A percentile compares a stretch with the other conserved stretches of the same genome.
Evolutionary conservation across 2,888 invertebrate species (phyloP).

Genomic region (Rhaphigaster nebulosa): DNA sequence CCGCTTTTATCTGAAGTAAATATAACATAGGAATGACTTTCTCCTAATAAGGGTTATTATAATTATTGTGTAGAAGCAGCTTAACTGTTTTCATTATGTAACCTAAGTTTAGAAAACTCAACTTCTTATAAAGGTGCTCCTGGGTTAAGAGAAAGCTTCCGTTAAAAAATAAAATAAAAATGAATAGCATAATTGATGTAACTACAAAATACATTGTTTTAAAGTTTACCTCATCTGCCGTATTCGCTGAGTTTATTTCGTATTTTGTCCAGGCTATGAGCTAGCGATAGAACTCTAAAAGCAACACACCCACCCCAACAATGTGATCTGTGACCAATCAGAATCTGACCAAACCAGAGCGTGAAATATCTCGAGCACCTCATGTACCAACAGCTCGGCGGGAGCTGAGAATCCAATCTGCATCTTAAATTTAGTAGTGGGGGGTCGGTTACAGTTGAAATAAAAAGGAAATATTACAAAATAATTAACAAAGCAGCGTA

Average conservation of each 20-base stretch:
- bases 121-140: not conserved
- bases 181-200: not conserved
- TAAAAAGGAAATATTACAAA: no score
- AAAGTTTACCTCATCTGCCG: not conserved
- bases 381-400: not conserved
- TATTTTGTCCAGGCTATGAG: not conserved
- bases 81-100: constrained; percentile 30
- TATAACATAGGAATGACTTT: constrained; percentile 1
- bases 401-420: not conserved
- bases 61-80: not conserved
- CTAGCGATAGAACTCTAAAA: not conserved
- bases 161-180: not conserved
- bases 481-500: no score
- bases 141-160: not conserved
- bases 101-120: not conserved
- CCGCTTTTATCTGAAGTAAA: not conserved
- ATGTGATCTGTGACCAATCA: not conserved
- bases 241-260: not conserved
- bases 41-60: constrained; percentile 30
- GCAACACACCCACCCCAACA: not conserved
- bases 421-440: not conserved
- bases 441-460: no score
- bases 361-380: not conserved
- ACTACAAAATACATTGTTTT: not conserved
- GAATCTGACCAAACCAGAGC: not conserved